Conservation (phyloP, 2,797 vertebrate genomes). For the Diplodus sargus region DNA sequence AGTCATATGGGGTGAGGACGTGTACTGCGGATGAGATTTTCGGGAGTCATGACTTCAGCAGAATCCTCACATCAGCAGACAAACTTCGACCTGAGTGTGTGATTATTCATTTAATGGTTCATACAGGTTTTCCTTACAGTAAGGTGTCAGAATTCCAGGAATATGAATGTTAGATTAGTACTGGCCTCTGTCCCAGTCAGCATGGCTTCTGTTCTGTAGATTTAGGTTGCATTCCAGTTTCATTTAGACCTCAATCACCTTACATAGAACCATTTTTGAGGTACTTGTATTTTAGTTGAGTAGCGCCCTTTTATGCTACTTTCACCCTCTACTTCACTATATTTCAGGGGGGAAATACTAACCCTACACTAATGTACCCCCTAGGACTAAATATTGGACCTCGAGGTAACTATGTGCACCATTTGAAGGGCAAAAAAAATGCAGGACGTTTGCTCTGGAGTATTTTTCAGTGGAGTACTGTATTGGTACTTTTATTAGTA, state of each 20-base stretch:
- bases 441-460: neutral
- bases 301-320: neutral
- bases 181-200: neutral
- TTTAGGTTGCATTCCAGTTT: neutral
- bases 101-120: neutral
- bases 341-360: neutral
- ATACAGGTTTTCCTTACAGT: neutral
- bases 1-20: neutral
- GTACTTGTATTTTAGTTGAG: neutral
- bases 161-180: neutral
- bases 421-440: neutral
- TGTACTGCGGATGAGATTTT: neutral
- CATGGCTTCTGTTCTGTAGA: neutral
- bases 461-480: neutral
- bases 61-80: neutral
- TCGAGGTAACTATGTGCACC: too few species aligned
- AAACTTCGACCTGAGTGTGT: too few species aligned
- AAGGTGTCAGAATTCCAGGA: neutral
- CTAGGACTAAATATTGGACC: too few species aligned
- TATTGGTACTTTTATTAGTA: neutral
- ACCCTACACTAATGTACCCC: too few species aligned
- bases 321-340: neutral
- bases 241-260: neutral
- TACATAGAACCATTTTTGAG: neutral
- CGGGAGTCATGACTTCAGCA: neutral